These are phyloP conservation scores for Leptothorax acervorum DNA, from an alignment of 2,888 invertebrate species.

Conservation along the genomic window DNA sequence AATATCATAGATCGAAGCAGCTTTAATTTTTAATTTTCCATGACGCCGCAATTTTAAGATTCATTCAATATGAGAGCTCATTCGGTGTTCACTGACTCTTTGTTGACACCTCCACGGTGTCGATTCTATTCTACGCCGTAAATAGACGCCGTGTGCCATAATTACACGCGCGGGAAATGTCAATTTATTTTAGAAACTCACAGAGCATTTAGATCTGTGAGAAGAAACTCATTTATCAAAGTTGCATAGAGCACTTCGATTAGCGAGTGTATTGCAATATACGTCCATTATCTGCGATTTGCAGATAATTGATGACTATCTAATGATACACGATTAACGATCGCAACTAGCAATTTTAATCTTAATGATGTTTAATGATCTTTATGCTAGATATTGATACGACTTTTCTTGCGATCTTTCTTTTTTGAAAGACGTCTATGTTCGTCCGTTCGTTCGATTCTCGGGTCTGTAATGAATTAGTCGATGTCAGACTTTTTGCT, in stretches of 20 bases:
- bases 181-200: conserved; percentile 41
- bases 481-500: not conserved
- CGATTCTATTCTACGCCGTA: conserved; percentile 19
- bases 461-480: not conserved
- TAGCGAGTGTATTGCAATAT: not conserved
- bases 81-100: conserved; percentile 17
- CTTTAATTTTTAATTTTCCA: conserved; percentile 14
- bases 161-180: conserved; percentile 22
- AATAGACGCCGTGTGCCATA: conserved; percentile 22
- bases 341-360: not conserved
- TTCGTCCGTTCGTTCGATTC: not conserved
- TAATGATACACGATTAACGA: conserved; percentile 4
- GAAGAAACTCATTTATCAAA: conserved; percentile 6
- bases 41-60: not conserved
- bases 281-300: not conserved
- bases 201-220: conserved; percentile 2
- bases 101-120: conserved; percentile 5
- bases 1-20: not conserved
- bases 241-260: not conserved
- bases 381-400: not conserved
- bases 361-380: not conserved
- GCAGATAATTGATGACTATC: not conserved
- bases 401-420: not conserved
- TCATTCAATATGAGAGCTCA: conserved; percentile 20
- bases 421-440: not conserved